A percentile compares a stretch with the other conserved stretches of the same genome.
phyloP scores from a whole-genome alignment of 2,113 vertebrate genomes.

The Mionectes macconnelli region DNA sequence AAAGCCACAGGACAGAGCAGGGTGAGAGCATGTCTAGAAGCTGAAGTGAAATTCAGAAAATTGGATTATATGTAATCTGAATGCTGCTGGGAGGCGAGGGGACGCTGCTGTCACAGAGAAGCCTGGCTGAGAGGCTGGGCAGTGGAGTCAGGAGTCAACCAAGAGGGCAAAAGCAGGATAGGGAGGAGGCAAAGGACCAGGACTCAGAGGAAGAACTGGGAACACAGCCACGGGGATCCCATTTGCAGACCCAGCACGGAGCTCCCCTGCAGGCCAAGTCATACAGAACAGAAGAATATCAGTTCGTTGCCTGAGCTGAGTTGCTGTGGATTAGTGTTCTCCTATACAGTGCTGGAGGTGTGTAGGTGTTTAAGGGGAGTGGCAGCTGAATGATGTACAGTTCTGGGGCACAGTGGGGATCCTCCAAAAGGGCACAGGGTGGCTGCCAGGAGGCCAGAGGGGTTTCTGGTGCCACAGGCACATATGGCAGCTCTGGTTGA shows the following conservation, averaged over 20 bases:
- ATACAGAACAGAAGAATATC: background rate
- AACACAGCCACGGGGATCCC: background rate
- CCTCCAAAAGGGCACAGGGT: background rate
- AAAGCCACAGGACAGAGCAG: background rate
- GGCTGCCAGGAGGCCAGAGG: background rate
- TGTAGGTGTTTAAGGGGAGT: background rate
- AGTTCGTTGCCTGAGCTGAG: background rate
- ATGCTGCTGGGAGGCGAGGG: background rate
- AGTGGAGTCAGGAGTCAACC: background rate
- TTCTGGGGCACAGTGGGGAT: background rate
- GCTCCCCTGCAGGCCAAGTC: background rate
- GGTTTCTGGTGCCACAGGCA: rapidly evolving
- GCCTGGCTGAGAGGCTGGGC: background rate
- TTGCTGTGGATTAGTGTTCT: background rate
- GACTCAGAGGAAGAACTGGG: background rate
- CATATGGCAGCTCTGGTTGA: background rate
- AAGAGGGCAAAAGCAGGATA: background rate
- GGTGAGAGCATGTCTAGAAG: background rate
- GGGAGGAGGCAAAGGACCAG: background rate
- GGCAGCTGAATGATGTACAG: background rate
- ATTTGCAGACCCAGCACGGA: rapidly evolving
- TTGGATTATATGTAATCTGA: background rate
- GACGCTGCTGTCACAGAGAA: no score
- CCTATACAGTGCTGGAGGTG: background rate
- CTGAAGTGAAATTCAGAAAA: background rate